Evolutionary conservation across 2,113 vertebrate species (phyloP).

Genomic region (Xiphorhynchus elegans): DNA sequence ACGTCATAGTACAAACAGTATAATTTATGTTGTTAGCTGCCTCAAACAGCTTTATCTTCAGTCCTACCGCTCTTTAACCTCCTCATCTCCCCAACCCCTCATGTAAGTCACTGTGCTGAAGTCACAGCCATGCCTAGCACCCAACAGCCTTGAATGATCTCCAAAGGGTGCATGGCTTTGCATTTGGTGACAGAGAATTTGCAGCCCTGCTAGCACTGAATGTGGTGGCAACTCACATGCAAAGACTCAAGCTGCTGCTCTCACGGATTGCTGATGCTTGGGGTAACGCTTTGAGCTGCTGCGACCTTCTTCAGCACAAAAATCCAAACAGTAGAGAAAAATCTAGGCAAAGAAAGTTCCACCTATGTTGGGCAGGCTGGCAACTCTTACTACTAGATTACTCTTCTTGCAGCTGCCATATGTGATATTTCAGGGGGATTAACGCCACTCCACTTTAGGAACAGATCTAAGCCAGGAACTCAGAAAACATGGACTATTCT

Average conservation of each 20-base stretch:
- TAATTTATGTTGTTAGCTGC: neutral
- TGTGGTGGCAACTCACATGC: neutral
- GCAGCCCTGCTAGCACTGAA: neutral
- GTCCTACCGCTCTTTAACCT: neutral
- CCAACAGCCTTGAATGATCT: neutral
- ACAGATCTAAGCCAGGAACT: neutral
- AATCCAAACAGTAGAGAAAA: neutral
- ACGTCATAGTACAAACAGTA: rapidly evolving
- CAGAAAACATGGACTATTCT: neutral
- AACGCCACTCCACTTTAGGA: neutral
- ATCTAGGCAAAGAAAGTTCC: neutral
- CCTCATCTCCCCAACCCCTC: rapidly evolving
- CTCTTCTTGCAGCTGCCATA: neutral
- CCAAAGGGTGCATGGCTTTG: neutral
- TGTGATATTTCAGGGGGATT: neutral
- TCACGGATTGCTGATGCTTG: neutral
- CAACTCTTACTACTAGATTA: neutral
- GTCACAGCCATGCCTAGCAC: conserved; percentile 1
- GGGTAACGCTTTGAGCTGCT: neutral
- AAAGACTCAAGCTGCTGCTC: neutral
- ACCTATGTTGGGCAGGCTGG: neutral
- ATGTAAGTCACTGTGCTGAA: neutral
- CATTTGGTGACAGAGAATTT: neutral
- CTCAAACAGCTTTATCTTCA: neutral
- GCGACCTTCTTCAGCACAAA: neutral